phyloP scores from a whole-genome alignment of 2,888 invertebrate genomes.

The Amblyjoppa proteus region DNA sequence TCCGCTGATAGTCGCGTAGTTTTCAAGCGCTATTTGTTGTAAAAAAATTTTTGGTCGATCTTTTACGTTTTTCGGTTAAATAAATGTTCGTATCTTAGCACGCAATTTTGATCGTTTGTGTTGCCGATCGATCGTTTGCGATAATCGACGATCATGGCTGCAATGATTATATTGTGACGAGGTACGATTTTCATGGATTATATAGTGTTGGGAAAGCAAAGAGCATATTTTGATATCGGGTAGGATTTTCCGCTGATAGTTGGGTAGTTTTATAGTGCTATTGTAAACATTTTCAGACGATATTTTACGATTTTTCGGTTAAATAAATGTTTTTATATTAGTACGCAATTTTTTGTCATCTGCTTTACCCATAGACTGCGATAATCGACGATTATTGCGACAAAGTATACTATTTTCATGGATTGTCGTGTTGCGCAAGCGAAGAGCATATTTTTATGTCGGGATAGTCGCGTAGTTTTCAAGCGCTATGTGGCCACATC shows the following conservation, averaged over 20 bases:
- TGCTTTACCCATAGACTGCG: neutral
- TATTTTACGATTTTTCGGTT: neutral
- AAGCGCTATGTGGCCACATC: neutral
- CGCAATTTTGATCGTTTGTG: neutral
- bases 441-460: neutral
- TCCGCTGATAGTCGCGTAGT: neutral
- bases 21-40: neutral
- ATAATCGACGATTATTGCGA: neutral
- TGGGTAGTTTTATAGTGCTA: neutral
- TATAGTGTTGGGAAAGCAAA: neutral
- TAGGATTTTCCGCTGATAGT: neutral
- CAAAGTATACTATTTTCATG: neutral
- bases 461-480: neutral
- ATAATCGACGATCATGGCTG: neutral
- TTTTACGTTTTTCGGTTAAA: neutral
- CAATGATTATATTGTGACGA: neutral
- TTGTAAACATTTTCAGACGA: neutral
- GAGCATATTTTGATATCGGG: neutral
- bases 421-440: neutral
- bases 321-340: neutral
- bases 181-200: slow-evolving; percentile 85
- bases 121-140: neutral
- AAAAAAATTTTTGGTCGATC: neutral
- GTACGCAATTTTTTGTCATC: neutral
- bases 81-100: neutral